Conservation (phyloP, 2,797 vertebrate species). For the Novumbra hubbsi region DNA sequence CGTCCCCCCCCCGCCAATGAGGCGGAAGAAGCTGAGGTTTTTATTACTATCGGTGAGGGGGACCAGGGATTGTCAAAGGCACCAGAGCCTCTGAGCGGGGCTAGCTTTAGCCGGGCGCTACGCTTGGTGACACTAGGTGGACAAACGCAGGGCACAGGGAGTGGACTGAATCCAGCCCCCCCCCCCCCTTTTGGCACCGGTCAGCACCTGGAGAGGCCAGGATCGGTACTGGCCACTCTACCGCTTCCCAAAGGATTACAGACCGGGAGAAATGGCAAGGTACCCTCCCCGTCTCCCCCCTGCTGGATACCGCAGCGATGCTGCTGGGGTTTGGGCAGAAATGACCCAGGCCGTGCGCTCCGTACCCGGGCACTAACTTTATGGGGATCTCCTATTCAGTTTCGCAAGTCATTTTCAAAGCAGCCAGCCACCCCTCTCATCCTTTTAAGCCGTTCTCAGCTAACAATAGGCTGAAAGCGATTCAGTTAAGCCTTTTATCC, state of each 20-base stretch:
- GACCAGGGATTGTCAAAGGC: slow-evolving; percentile 40
- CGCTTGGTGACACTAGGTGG: slow-evolving; percentile 32
- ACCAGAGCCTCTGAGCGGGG: slow-evolving; percentile 31
- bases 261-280: slow-evolving; percentile 22
- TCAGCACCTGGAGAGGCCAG: neutral
- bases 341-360: slow-evolving; percentile 74
- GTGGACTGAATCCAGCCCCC: neutral
- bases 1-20: slow-evolving; percentile 58
- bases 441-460: slow-evolving; percentile 91
- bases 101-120: slow-evolving; percentile 24
- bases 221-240: neutral
- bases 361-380: slow-evolving; percentile 82
- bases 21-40: slow-evolving; percentile 32
- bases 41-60: slow-evolving; percentile 41
- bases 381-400: slow-evolving; percentile 92
- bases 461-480: slow-evolving; percentile 98
- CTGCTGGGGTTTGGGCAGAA: slow-evolving; percentile 25
- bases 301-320: slow-evolving; percentile 47
- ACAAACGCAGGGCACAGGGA: neutral
- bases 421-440: slow-evolving; percentile 92
- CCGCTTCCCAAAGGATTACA: slow-evolving; percentile 43
- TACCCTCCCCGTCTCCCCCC: slow-evolving; percentile 48
- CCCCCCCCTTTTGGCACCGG: too few species aligned
- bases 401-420: slow-evolving; percentile 97
- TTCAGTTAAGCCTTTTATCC: slow-evolving; percentile 96